Conservation (phyloP, 2,888 invertebrate species). For the Penaeus monodon region DNA sequence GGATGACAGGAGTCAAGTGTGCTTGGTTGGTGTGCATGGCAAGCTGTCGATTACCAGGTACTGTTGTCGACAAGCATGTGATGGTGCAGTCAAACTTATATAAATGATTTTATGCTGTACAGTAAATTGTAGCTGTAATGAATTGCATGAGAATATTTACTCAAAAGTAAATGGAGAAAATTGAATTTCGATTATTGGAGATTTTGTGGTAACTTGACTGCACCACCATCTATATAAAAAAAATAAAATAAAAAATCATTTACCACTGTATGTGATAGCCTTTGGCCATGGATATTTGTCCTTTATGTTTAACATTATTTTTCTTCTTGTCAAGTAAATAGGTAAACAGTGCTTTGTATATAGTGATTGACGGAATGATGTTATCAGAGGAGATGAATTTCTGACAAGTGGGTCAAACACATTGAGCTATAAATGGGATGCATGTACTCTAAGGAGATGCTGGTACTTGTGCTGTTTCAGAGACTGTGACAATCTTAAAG, state of each 20-base stretch:
- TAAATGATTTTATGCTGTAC: background rate
- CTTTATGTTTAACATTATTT: conserved; percentile 45
- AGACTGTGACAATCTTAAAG: conserved; percentile 28
- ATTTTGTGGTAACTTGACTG: background rate
- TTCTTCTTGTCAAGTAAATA: conserved; percentile 40
- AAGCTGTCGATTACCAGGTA: background rate
- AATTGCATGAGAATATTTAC: background rate
- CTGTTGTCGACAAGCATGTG: background rate
- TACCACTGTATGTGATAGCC: conserved; percentile 45
- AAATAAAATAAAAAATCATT: conserved; percentile 9
- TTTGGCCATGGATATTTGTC: conserved; percentile 43
- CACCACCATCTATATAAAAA: conserved; percentile 25
- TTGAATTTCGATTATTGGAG: background rate
- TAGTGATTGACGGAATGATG: conserved; percentile 31
- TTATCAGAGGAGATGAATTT: conserved; percentile 28
- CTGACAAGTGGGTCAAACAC: conserved; percentile 34
- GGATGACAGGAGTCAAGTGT: conserved; percentile 7
- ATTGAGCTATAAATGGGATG: conserved; percentile 14
- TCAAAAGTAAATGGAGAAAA: too few relatives aligned
- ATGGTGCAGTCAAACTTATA: conserved; percentile 16
- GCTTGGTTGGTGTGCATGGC: background rate
- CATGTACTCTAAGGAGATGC: conserved; percentile 10
- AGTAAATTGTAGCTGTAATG: background rate
- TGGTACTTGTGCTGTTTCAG: background rate
- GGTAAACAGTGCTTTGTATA: conserved; percentile 36